Base-by-base conservation (phyloP, 2,888 invertebrate genomes). In the Anthoptus insignis region DNA sequence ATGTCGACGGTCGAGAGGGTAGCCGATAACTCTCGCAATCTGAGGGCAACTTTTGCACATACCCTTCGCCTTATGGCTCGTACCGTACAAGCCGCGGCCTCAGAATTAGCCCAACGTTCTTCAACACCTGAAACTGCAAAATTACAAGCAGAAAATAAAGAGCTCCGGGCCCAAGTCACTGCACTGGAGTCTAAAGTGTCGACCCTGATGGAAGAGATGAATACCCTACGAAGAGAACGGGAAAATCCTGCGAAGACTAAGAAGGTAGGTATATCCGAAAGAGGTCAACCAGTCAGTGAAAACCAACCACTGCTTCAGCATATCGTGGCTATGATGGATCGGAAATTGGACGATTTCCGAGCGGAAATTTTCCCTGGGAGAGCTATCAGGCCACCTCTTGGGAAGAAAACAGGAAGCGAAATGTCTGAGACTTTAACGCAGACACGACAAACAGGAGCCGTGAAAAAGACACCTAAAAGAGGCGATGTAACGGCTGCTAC, bases 11-110 rank as follows among this genome's bases (percentile, higher is more conserved):
- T 39, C 8, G 39, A 39, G 39, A 16, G 2, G 13, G 39, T 39
- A 8, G 39, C 7, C 5, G 16, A 39, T 11, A 39, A 8, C 13
- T 39, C 39, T 16, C 39, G 39, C 8, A 39, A 39, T 39, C 39
- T 37, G 5, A 37, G 3, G 14, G 14, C 7, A 4, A 14, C 37
- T n/a, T 37, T 37, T 11, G 37, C 37, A 3, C 37, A 37, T 7
- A n/a, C 37, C 14, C 37, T 39, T 8, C 39, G 39, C 39, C 39
- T 39, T 39, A 39, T 39, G 39, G 39, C 39, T 16, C 39, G 39
- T 16, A 39, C 39, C 0, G 39, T 39, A 6, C 16, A 39, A 16
- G 39, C 39, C 2, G 39, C 39, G 39, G 39, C 39, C 7, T 6
- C 39, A 11, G 39, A 39, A 16, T 16, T 39, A 16, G 39, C 39